Conservation (phyloP, 2,797 vertebrate species). For the Sebastes glaucus region DNA sequence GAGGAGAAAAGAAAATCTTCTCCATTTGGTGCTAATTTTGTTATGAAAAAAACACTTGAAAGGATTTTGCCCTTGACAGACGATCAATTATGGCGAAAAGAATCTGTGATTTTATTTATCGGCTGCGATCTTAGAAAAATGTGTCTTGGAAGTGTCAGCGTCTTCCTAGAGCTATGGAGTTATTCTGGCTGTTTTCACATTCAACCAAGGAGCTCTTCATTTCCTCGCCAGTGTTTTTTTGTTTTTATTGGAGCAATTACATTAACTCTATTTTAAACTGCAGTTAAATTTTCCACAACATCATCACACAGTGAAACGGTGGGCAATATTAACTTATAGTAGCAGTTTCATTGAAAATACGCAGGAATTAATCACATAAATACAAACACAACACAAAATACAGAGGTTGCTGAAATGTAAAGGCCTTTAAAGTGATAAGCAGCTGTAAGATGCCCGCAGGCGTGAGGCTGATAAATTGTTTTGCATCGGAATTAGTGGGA, state of each 20-base stretch:
- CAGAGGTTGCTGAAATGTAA: background rate
- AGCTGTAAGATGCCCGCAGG: background rate
- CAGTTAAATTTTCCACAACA: slow-evolving; percentile 26
- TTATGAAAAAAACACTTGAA: background rate
- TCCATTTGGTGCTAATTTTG: background rate
- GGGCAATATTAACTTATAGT: background rate
- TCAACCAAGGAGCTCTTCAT: slow-evolving; percentile 27
- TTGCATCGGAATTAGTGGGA: slow-evolving; percentile 26
- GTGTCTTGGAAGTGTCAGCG: slow-evolving; percentile 11
- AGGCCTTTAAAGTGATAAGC: background rate
- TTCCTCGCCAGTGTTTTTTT: slow-evolving; percentile 43
- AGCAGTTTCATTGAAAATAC: slow-evolving; percentile 3
- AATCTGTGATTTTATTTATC: background rate
- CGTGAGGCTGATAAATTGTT: slow-evolving; percentile 1
- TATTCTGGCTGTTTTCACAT: slow-evolving; percentile 25
- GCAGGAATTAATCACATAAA: background rate
- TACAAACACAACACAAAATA: background rate
- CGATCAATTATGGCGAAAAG: slow-evolving; percentile 9
- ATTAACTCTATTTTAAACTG: slow-evolving; percentile 24
- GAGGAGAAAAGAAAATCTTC: background rate
- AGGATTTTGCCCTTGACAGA: slow-evolving; percentile 12
- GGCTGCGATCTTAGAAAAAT: slow-evolving; percentile 25
- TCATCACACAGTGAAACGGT: background rate
- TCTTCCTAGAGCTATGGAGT: slow-evolving; percentile 21
- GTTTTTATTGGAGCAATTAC: slow-evolving; percentile 35